Evolutionary conservation across 2,113 vertebrate species (phyloP).

Genomic region (Empidonax traillii): DNA sequence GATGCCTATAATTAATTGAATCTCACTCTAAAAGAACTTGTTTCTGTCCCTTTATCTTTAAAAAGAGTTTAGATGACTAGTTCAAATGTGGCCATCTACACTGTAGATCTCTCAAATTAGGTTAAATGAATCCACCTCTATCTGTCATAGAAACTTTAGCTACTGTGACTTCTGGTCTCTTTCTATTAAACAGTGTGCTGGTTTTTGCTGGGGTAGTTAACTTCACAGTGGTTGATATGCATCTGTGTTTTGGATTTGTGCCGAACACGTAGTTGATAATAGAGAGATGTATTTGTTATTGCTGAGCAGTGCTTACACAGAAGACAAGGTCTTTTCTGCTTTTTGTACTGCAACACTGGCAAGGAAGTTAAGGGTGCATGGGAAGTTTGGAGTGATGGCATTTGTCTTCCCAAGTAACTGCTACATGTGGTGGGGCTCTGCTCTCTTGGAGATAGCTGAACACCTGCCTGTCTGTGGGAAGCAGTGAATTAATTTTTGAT

Average conservation of each 20-base stretch:
- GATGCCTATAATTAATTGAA: neutral
- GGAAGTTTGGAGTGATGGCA: neutral
- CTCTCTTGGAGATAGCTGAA: neutral
- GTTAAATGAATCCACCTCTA: neutral
- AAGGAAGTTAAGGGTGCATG: fast-evolving
- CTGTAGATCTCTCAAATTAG: neutral
- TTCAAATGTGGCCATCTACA: neutral
- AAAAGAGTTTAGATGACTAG: neutral
- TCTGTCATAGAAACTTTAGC: neutral
- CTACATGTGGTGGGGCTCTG: fast-evolving
- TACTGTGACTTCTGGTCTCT: neutral
- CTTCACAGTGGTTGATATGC: neutral
- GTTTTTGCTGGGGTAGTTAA: neutral
- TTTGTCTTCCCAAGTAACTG: neutral
- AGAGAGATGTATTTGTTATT: neutral
- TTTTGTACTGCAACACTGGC: fast-evolving
- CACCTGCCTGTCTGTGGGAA: neutral
- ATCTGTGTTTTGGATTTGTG: neutral
- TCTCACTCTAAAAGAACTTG: neutral
- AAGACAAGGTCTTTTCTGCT: neutral
- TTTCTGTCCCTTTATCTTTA: neutral
- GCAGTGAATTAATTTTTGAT: neutral
- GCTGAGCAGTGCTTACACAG: neutral
- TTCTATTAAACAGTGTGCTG: neutral
- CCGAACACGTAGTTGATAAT: neutral